Evolutionary conservation across 2,113 vertebrate genomes (phyloP).

Genomic region (Tor tambroides): DNA sequence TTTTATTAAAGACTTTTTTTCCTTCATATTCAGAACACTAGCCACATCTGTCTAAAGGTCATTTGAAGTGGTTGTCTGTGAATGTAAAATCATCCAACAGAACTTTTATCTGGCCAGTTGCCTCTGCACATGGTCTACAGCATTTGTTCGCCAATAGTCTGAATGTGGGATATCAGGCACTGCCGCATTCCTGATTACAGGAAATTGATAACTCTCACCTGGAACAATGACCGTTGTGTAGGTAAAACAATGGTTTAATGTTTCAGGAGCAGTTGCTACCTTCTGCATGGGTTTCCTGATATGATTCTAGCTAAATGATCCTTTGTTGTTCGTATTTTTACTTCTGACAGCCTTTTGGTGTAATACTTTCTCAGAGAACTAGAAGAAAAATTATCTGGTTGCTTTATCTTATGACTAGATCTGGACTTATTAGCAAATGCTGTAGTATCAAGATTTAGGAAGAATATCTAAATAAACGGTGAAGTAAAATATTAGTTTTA

Average conservation of each 20-base stretch:
- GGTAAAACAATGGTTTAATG: slow-evolving; percentile 47
- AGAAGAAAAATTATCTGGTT: background rate
- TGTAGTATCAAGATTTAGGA: background rate
- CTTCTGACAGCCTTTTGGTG: background rate
- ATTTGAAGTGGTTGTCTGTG: background rate
- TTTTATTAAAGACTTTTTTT: slow-evolving; percentile 11
- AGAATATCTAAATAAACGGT: background rate
- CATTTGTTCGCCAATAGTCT: background rate
- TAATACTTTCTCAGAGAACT: background rate
- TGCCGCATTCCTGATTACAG: slow-evolving; percentile 15
- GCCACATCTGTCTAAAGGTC: background rate
- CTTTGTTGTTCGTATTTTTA: background rate
- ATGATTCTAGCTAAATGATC: background rate
- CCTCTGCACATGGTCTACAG: background rate
- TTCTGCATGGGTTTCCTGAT: slow-evolving; percentile 1
- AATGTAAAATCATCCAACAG: slow-evolving; percentile 5
- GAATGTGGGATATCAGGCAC: slow-evolving; percentile 8
- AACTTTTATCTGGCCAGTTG: background rate
- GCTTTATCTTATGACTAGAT: background rate
- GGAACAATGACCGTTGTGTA: slow-evolving; percentile 52
- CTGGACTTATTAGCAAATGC: background rate
- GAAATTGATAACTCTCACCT: slow-evolving; percentile 24
- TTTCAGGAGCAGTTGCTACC: slow-evolving; percentile 33
- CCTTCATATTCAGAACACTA: background rate
- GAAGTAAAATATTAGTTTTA: background rate